Evolutionary conservation across 2,113 vertebrate species (phyloP).

Genomic region (Oostethus manadensis): DNA sequence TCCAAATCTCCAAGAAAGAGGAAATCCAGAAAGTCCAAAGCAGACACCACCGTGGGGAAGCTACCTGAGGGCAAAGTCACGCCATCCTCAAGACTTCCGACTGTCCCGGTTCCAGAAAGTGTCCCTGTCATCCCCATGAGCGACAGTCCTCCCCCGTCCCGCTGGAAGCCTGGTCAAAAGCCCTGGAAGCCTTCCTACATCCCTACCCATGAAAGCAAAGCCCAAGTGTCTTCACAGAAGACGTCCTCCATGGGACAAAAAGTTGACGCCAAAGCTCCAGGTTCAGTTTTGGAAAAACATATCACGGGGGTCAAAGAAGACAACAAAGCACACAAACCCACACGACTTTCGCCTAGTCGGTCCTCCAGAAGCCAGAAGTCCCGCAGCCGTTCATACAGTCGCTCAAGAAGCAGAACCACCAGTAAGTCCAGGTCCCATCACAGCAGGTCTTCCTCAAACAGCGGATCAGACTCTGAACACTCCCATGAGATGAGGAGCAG

Average conservation of each 20-base stretch:
- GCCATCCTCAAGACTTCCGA: constrained; percentile 50
- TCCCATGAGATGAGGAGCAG: constrained; percentile 64
- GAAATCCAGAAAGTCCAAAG: constrained; percentile 62
- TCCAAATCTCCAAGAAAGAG: constrained; percentile 71
- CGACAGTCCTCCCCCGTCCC: constrained; percentile 94
- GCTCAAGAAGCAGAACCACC: constrained; percentile 78
- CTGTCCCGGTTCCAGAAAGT: constrained; percentile 64
- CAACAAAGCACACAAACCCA: constrained; percentile 67
- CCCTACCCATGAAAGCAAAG: constrained; percentile 85
- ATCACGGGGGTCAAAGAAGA: constrained; percentile 64
- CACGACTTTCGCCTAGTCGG: constrained; percentile 68
- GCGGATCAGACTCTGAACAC: constrained; percentile 77
- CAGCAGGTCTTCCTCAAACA: constrained; percentile 75
- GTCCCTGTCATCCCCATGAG: constrained; percentile 87
- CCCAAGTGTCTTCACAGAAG: constrained; percentile 69
- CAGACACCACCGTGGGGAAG: constrained; percentile 66
- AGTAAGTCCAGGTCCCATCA: constrained; percentile 74
- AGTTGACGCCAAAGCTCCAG: constrained; percentile 56
- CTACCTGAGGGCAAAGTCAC: constrained; percentile 63
- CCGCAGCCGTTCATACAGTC: constrained; percentile 77
- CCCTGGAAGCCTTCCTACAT: constrained; percentile 97
- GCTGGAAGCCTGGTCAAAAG: constrained; percentile 97
- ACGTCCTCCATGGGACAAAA: constrained; percentile 48
- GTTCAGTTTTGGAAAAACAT: constrained; percentile 48
- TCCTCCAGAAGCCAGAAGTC: constrained; percentile 79